Conservation (phyloP, 2,113 vertebrate genomes). For the Sinocyclocheilus rhinocerous region DNA sequence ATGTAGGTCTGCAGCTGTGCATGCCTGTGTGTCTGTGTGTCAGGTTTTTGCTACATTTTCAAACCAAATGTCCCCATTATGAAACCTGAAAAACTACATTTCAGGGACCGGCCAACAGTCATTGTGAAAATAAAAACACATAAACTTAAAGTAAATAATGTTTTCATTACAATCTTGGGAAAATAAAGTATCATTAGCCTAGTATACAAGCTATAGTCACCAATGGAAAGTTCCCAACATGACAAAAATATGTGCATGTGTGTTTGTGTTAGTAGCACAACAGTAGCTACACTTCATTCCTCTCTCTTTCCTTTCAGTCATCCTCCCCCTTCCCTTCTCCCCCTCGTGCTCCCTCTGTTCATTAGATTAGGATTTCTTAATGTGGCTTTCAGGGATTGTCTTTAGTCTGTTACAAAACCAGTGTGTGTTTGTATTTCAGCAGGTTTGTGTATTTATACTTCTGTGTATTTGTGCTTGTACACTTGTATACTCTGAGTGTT, state of each 20-base stretch:
- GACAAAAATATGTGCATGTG: background rate
- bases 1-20: too few relatives aligned
- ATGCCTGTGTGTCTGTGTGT: too few relatives aligned
- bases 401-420: constrained; percentile 10
- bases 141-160: too few relatives aligned
- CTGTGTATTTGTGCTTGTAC: background rate
- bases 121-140: too few relatives aligned
- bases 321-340: background rate
- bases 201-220: too few relatives aligned
- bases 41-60: too few relatives aligned
- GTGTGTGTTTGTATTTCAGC: constrained; percentile 17
- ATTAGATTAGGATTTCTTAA: constrained; percentile 25
- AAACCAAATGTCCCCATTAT: background rate
- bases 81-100: background rate
- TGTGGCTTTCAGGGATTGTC: constrained; percentile 28
- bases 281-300: background rate
- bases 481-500: background rate
- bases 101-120: background rate
- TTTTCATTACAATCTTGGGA: too few relatives aligned
- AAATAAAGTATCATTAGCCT: too few relatives aligned
- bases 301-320: too few relatives aligned
- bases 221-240: background rate
- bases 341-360: background rate
- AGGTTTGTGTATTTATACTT: background rate
- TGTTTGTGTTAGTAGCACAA: too few relatives aligned